A percentile compares a stretch with the other conserved stretches of the same genome.
Conservation (phyloP, 2,888 invertebrate species). For the Dryococelus australis region DNA sequence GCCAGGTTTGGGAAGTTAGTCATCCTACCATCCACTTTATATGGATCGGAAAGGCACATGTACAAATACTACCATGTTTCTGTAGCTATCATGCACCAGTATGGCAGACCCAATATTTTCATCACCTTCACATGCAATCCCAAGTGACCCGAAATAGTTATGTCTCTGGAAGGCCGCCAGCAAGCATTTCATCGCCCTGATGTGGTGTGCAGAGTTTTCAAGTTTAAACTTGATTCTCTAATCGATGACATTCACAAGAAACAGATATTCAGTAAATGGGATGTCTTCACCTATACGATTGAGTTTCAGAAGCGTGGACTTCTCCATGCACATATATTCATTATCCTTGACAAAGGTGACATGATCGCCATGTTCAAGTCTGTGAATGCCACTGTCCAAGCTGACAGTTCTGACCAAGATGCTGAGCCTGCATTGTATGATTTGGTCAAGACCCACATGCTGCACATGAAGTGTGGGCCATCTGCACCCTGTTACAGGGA, state of each 20-base stretch:
- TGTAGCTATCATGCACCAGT: neutral
- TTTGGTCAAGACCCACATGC: slow-evolving; percentile 46
- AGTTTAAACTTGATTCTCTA: neutral
- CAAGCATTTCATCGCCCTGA: neutral
- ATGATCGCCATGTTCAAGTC: slow-evolving; percentile 45
- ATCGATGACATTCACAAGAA: neutral
- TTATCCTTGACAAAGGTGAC: slow-evolving; percentile 48
- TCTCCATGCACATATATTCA: slow-evolving; percentile 49
- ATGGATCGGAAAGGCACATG: slow-evolving; percentile 31
- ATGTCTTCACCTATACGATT: neutral
- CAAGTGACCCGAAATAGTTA: neutral
- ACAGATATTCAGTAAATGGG: neutral
- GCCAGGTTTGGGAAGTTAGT: neutral
- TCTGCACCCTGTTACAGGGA: slow-evolving; percentile 36
- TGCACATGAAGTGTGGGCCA: slow-evolving; percentile 51
- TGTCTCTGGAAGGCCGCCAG: neutral
- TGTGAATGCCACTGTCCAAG: neutral
- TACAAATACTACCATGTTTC: neutral
- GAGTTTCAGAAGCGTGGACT: slow-evolving; percentile 51
- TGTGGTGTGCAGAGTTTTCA: neutral
- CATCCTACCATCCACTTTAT: neutral
- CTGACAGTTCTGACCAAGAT: slow-evolving; percentile 44
- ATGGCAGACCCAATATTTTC: neutral
- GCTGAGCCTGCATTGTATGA: slow-evolving; percentile 34
- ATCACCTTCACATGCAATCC: slow-evolving; percentile 25